phyloP scores from a whole-genome alignment of 2,888 invertebrate genomes.

The Tillus elongatus region DNA sequence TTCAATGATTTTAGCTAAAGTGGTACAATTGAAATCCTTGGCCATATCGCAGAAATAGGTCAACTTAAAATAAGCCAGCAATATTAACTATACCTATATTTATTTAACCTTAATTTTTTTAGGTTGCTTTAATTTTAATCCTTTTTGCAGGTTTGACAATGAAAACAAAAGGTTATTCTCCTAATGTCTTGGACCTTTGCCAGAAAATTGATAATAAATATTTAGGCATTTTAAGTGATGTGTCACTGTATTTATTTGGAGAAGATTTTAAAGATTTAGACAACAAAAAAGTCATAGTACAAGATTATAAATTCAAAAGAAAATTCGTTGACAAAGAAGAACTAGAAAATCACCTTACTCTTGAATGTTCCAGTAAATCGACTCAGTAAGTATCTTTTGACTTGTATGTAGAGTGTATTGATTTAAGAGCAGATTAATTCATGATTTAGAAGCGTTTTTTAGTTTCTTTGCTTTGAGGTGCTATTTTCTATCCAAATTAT shows the following conservation, averaged over 20 bases:
- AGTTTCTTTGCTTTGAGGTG: too few species aligned
- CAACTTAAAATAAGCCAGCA: too few species aligned
- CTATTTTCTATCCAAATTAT: too few species aligned
- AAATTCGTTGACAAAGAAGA: constrained; percentile 43
- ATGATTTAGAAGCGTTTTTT: too few species aligned
- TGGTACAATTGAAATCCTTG: too few species aligned
- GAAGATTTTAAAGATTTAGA: constrained; percentile 36
- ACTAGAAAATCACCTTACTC: constrained; percentile 47
- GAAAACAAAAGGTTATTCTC: constrained; percentile 73
- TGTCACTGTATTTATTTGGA: constrained; percentile 57
- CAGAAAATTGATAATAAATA: constrained; percentile 54
- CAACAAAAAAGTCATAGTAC: constrained; percentile 19
- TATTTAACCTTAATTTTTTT: background rate
- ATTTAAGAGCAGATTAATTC: too few species aligned
- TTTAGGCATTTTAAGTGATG: constrained; percentile 56
- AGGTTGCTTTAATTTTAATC: background rate
- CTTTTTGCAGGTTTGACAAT: constrained; percentile 47
- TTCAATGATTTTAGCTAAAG: too few species aligned
- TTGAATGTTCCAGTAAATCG: constrained; percentile 44
- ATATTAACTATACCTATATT: too few species aligned
- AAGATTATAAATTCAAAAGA: constrained; percentile 31
- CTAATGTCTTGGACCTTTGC: constrained; percentile 62
- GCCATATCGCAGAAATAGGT: too few species aligned
- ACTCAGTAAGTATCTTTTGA: constrained; percentile 44
- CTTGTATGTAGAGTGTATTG: too few species aligned